Conservation (phyloP, 2,113 vertebrate species). For the human (Homo sapiens) region GRCh38 chr17:40621001-40621500, state of each 20-base stretch:
- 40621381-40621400: neutral
- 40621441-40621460: neutral
- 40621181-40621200: neutral
- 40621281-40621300: neutral
- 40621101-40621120: neutral
- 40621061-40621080: neutral
- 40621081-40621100: neutral
- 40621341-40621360: neutral
- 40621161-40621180: neutral
- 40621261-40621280: fast-evolving
- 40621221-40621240: fast-evolving
- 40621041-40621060: neutral
- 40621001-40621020: neutral
- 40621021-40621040: neutral
- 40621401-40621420: neutral
- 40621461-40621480: neutral
- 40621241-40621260: fast-evolving
- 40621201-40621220: neutral
- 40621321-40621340: no score
- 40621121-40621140: neutral
- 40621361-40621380: neutral
- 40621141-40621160: neutral
- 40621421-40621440: neutral
- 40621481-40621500: neutral
- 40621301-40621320: neutral